Evolutionary conservation across 2,797 vertebrate species (phyloP), one percentile per base, ranked within the genome.

Genomic region (Poecilia wingei): DNA sequence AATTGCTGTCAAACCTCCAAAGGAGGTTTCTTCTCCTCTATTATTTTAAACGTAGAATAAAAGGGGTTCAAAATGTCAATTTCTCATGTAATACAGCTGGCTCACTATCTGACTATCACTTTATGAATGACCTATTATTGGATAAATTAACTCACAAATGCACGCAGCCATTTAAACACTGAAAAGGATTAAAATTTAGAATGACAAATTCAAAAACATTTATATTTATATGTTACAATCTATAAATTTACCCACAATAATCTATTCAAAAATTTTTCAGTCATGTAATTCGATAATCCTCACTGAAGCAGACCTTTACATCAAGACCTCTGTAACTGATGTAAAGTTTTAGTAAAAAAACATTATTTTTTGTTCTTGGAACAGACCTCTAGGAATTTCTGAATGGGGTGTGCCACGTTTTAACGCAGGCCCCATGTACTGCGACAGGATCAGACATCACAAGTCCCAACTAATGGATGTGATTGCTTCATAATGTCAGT

Each of bases 371-470:
- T 33, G 10, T 66, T 79, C 72, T 69, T 14, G 41, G 51, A 71
- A 57, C 45, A 59, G 79, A 87, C 89, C 78, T 84, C 84, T 79
- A 86, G 78, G 85, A 88, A 91, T 91, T 81, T 86, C 39, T 69
- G 88, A 8, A 70, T 70, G 14, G 68, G 90, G 86, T 70, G 88
- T 82, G 86, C 80, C 79, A 14, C 71, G 76, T 82, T 84, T 90
- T 80, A 81, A 85, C 20, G 33, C 76, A 66, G 79, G 76, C 84
- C 91, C 84, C 86, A 83, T 79, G 85, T 80, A 78, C 87, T 81
- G 83, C 36, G 25, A 79, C 75, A 77, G 90, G 92, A 92, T 93
- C 93, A 94, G 94, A 94, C 93, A 92, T 91, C 89, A 90, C 85
- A 93, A 93, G 90, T 90, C 91, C 88, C 78, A 74, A 78, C 90